Evolutionary conservation across 2,113 vertebrate genomes (phyloP).

Genomic region (Mesocricetus auratus): DNA sequence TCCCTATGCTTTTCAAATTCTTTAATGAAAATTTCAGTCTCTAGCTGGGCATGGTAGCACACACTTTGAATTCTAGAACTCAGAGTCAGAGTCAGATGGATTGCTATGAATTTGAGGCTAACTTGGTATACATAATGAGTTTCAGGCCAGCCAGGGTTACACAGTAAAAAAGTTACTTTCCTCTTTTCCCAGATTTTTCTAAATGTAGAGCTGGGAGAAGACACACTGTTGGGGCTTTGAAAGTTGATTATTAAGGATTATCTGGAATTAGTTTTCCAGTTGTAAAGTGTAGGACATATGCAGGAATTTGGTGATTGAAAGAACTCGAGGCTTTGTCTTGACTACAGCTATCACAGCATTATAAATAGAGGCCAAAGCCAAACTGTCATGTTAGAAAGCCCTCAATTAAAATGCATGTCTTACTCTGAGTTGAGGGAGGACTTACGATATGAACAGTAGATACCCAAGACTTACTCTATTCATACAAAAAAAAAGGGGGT

Average conservation of each 20-base stretch:
- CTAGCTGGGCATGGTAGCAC: not conserved
- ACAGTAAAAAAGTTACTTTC: not conserved
- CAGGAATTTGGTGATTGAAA: not conserved
- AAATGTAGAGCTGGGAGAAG: not conserved
- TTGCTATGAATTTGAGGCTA: not conserved
- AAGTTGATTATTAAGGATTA: not conserved
- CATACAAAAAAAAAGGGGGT: not conserved
- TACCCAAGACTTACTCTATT: not conserved
- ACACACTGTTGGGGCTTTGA: not conserved
- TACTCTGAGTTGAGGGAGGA: not conserved
- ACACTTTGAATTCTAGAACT: not conserved
- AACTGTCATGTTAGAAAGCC: conserved; percentile 10
- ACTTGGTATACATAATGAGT: not conserved
- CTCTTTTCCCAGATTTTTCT: not conserved
- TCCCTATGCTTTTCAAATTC: not conserved
- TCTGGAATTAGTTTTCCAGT: conserved; percentile 31
- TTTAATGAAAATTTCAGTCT: not conserved
- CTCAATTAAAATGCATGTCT: not conserved
- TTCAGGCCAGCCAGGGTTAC: not conserved
- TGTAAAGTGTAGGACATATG: not conserved
- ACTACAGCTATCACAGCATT: not conserved
- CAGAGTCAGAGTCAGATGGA: not conserved
- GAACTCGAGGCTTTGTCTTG: not conserved
- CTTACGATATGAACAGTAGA: not conserved
- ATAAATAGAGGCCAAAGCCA: not conserved